Conservation (phyloP, 2,113 vertebrate species). For the Lathamus discolor region DNA sequence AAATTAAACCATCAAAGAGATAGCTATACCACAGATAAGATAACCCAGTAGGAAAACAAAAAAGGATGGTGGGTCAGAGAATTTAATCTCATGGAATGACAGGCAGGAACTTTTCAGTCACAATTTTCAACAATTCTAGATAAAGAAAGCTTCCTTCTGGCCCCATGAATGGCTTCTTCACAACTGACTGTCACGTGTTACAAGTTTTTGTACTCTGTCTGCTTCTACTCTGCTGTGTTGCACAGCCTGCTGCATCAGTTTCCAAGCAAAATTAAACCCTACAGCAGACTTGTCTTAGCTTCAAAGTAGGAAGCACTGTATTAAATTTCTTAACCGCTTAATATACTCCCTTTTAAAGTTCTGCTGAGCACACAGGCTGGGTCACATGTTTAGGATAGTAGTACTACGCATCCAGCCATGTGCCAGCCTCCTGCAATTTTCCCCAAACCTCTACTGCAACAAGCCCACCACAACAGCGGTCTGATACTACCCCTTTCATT, state of each 20-base stretch:
- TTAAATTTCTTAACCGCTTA: background rate
- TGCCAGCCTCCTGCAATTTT: background rate
- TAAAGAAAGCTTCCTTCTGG: background rate
- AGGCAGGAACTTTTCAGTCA: background rate
- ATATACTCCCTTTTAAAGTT: background rate
- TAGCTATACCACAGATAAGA: constrained; percentile 11
- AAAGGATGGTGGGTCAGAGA: background rate
- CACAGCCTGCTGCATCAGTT: background rate
- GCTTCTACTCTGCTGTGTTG: background rate
- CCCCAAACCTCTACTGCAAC: background rate
- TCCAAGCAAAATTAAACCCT: background rate
- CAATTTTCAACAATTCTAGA: background rate
- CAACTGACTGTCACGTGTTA: background rate
- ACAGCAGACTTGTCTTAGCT: background rate
- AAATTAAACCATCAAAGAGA: constrained; percentile 10
- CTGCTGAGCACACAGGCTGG: background rate
- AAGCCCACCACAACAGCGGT: background rate
- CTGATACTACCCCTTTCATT: background rate
- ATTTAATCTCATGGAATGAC: background rate
- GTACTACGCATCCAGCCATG: background rate
- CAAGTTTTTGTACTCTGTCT: background rate
- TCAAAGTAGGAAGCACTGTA: background rate
- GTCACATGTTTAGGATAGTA: background rate
- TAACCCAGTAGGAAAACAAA: background rate
- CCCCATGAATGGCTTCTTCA: background rate